Conservation (phyloP, 2,113 vertebrate genomes). For the Craseonycteris thonglongyai region DNA sequence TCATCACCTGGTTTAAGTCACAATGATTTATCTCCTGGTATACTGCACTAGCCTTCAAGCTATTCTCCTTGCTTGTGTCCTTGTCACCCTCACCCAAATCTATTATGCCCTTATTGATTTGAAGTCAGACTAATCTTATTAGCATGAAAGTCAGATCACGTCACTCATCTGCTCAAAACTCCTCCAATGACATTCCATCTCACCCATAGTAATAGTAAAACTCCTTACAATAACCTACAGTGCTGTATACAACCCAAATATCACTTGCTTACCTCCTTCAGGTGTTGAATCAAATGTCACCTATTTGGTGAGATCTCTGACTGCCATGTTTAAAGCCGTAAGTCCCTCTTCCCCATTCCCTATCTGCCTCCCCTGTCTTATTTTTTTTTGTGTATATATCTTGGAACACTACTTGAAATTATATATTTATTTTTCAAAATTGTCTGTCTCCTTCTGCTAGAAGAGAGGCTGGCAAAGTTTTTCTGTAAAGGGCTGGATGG, state of each 20-base stretch:
- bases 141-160: background rate
- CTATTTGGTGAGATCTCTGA: background rate
- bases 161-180: background rate
- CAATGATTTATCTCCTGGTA: background rate
- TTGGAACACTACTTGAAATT: background rate
- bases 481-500: background rate
- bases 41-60: background rate
- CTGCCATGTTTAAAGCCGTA: background rate
- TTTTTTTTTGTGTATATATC: background rate
- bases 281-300: background rate
- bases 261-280: background rate
- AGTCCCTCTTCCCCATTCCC: background rate
- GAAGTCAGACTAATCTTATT: constrained; percentile 15
- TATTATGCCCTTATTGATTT: background rate
- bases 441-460: background rate
- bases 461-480: background rate
- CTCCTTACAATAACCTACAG: background rate
- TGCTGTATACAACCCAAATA: background rate
- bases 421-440: background rate
- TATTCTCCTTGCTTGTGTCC: background rate
- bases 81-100: background rate
- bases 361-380: background rate
- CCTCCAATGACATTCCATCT: background rate
- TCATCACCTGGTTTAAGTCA: background rate
- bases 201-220: background rate